These are phyloP conservation scores for Diprion similis DNA, from an alignment of 1,140 invertebrate genomes.

Conservation along the genomic window DNA sequence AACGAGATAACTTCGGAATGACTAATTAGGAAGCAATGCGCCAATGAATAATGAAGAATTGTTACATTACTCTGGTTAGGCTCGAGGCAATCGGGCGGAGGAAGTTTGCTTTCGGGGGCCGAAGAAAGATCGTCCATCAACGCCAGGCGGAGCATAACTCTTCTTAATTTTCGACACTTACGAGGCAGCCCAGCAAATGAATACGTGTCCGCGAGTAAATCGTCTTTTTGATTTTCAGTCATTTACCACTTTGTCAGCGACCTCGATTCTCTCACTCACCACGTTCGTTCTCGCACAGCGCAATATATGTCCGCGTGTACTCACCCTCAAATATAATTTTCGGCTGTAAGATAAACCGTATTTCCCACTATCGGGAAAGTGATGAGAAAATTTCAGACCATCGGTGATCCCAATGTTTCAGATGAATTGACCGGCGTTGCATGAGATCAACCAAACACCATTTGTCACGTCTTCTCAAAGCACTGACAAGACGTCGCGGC, in stretches of 20 bases:
- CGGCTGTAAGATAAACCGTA: no score
- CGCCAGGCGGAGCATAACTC: not conserved
- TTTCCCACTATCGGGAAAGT: no score
- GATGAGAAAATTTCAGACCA: no score
- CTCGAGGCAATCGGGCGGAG: not conserved
- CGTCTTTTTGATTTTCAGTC: slow-evolving; percentile 2
- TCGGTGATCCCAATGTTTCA: no score
- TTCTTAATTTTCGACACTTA: not conserved
- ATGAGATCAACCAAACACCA: no score
- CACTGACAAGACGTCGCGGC: not conserved
- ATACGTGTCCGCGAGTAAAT: slow-evolving; percentile 2
- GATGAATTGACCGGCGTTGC: no score
- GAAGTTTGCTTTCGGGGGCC: not conserved
- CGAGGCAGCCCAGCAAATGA: not conserved
- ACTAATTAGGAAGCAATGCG: slow-evolving; percentile 7
- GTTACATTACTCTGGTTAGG: not conserved
- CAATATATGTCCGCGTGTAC: no score
- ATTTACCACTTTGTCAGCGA: slow-evolving; percentile 5
- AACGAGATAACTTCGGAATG: slow-evolving; percentile 1
- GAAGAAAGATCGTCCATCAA: not conserved
- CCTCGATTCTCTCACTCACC: not conserved
- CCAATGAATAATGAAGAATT: slow-evolving; percentile 2
- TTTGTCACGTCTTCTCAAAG: not conserved
- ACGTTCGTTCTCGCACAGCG: not conserved
- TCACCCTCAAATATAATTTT: no score